phyloP scores from a whole-genome alignment of 2,888 invertebrate species.

The Yponomeuta sedellus region DNA sequence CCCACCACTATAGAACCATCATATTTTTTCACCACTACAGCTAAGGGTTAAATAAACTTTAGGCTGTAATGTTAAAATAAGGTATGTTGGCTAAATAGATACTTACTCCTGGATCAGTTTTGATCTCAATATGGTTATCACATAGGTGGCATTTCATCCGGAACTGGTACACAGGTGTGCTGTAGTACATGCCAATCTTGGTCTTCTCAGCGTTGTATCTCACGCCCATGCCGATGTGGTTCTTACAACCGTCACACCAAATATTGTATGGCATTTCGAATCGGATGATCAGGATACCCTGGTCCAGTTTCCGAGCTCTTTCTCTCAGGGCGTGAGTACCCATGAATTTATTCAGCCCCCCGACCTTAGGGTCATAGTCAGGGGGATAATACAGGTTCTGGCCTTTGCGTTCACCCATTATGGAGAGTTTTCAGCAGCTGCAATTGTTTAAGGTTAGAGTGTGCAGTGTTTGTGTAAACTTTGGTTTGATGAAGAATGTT shows the following conservation, averaged over 20 bases:
- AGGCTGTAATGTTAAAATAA: background rate
- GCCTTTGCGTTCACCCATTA: constrained; percentile 98
- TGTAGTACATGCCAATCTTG: constrained; percentile 98
- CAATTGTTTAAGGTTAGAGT: background rate
- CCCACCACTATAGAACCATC: no score
- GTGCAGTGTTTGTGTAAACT: background rate
- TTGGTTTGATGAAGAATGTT: background rate
- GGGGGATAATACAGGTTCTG: constrained; percentile 99
- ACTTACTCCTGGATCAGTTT: constrained; percentile 96
- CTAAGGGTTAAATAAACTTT: no score
- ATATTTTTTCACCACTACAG: no score
- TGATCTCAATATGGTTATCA: constrained; percentile 97
- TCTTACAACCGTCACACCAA: constrained; percentile 99
- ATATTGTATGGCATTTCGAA: constrained; percentile 99
- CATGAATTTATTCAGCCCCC: constrained; percentile 95
- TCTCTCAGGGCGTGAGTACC: constrained; percentile 97
- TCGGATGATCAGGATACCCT: constrained; percentile 96
- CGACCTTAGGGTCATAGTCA: constrained; percentile 96
- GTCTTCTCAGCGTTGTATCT: constrained; percentile 96
- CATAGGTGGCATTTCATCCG: constrained; percentile 99
- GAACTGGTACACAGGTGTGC: constrained; percentile 98
- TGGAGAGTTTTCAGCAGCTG: constrained; percentile 26
- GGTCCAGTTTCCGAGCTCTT: constrained; percentile 94
- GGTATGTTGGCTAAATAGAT: no score
- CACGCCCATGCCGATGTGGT: constrained; percentile 99